A percentile compares a stretch with the other conserved stretches of the same genome.
These are phyloP conservation scores for Seladonia tumulorum DNA, from an alignment of 2,888 invertebrate species.

Conservation along the genomic window DNA sequence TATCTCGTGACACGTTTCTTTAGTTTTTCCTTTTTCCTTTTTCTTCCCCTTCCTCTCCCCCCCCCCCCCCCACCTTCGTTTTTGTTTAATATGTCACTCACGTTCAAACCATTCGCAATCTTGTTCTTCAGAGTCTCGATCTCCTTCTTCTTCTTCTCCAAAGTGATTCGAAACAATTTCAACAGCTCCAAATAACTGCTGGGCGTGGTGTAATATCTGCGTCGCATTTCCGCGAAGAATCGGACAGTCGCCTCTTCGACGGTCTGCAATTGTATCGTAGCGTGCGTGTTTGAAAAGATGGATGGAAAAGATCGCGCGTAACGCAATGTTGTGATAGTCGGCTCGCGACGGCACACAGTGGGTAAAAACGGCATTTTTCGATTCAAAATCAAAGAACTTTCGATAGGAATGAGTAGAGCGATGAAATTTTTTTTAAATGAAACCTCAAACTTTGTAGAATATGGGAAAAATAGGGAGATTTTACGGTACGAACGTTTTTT, in stretches of 20 bases:
- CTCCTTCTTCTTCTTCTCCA: conserved; percentile 89
- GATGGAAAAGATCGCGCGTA: background rate
- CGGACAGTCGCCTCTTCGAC: conserved; percentile 91
- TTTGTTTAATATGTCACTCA: conserved; percentile 70
- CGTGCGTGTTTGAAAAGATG: background rate
- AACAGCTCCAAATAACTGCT: conserved; percentile 95
- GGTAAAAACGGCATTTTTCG: no score
- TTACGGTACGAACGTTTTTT: no score
- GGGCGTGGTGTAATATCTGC: conserved; percentile 95
- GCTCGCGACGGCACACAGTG: no score
- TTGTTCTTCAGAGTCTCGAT: conserved; percentile 88
- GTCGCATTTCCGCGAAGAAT: conserved; percentile 92
- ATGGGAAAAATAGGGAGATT: no score
- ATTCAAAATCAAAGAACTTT: no score
- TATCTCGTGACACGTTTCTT: background rate
- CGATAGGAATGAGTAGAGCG: no score
- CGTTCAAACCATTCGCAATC: conserved; percentile 90
- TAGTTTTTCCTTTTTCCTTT: background rate
- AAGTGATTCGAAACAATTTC: conserved; percentile 90
- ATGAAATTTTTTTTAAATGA: no score
- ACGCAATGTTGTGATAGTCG: no score
- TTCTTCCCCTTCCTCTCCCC: no score
- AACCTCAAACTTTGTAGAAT: no score
- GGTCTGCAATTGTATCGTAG: conserved; percentile 85
- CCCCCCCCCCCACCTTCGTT: no score